Percentiles rank a stretch among this genome's conserved stretches.
phyloP scores from a whole-genome alignment of 2,888 invertebrate species.

The Ormyrus rosae region DNA sequence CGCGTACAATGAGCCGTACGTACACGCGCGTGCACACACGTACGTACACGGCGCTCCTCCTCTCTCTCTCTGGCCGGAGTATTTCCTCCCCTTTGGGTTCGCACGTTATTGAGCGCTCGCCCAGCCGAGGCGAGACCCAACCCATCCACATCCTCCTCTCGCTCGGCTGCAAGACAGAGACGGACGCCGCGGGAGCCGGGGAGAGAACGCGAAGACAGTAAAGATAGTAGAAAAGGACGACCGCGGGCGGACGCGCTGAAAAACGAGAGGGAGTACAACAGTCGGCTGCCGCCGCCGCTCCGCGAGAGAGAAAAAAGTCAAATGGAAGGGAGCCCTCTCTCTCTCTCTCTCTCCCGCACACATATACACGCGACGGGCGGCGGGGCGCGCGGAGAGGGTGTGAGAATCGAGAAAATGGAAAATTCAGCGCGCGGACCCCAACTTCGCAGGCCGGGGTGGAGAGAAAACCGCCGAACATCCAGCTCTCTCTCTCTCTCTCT shows the following conservation, averaged over 20 bases:
- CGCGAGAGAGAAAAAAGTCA: neutral
- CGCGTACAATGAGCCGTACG: slow-evolving; percentile 6
- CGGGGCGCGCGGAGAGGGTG: slow-evolving; percentile 43
- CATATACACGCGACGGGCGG: slow-evolving; percentile 7
- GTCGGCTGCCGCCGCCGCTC: slow-evolving; percentile 4
- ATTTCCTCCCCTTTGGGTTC: slow-evolving; percentile 78
- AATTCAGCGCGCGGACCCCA: slow-evolving; percentile 63
- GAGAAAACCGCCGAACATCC: slow-evolving; percentile 70
- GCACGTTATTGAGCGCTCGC: slow-evolving; percentile 81
- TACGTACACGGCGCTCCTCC: slow-evolving; percentile 59
- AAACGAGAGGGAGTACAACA: slow-evolving; percentile 30
- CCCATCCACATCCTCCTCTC: slow-evolving; percentile 74
- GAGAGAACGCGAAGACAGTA: neutral
- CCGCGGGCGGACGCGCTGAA: neutral
- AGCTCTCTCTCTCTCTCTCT: slow-evolving; percentile 35
- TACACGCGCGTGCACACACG: slow-evolving; percentile 7
- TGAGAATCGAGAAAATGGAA: slow-evolving; percentile 71
- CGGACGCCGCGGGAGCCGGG: neutral
- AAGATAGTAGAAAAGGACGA: slow-evolving; percentile 11
- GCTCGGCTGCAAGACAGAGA: slow-evolving; percentile 17
- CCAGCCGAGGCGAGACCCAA: slow-evolving; percentile 80
- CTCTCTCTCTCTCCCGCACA: slow-evolving; percentile 3
- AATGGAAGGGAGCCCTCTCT: neutral
- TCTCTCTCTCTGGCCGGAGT: slow-evolving; percentile 64
- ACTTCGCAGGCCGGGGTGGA: slow-evolving; percentile 51